These are phyloP conservation scores for Lindbergichthys nudifrons DNA, from an alignment of 2,797 vertebrate species.

Conservation along the genomic window DNA sequence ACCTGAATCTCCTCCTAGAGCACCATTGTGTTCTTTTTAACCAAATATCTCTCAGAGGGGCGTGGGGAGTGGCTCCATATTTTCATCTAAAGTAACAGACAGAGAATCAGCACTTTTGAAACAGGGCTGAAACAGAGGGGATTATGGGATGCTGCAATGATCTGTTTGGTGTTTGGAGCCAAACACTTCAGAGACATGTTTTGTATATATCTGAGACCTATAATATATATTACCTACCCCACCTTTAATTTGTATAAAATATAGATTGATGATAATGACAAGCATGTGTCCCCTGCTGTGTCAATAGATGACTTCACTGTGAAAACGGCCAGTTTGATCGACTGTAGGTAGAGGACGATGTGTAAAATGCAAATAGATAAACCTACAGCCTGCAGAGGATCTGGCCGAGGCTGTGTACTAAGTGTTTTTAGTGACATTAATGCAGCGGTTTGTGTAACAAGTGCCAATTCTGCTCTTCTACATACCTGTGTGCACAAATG, in stretches of 20 bases:
- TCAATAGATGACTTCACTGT: conserved; percentile 33
- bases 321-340: conserved; percentile 31
- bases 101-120: too few relatives aligned
- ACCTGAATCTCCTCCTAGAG: too few relatives aligned
- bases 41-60: too few relatives aligned
- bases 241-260: conserved; percentile 17
- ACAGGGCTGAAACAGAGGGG: too few relatives aligned
- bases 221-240: too few relatives aligned
- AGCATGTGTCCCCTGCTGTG: conserved; percentile 42
- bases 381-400: background rate
- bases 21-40: too few relatives aligned
- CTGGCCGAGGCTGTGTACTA: conserved; percentile 27
- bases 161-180: too few relatives aligned
- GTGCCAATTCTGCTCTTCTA: conserved; percentile 7
- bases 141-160: too few relatives aligned
- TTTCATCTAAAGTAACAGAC: too few relatives aligned
- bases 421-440: conserved; percentile 24
- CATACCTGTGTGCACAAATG: conserved; percentile 27
- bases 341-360: conserved; percentile 16
- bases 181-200: too few relatives aligned
- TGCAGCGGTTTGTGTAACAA: conserved; percentile 19
- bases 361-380: conserved; percentile 42
- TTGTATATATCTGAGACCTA: too few relatives aligned
- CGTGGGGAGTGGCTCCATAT: too few relatives aligned
- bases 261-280: conserved; percentile 24